Base-by-base conservation (phyloP, 2,113 vertebrate genomes). In the Montifringilla adamsi region DNA sequence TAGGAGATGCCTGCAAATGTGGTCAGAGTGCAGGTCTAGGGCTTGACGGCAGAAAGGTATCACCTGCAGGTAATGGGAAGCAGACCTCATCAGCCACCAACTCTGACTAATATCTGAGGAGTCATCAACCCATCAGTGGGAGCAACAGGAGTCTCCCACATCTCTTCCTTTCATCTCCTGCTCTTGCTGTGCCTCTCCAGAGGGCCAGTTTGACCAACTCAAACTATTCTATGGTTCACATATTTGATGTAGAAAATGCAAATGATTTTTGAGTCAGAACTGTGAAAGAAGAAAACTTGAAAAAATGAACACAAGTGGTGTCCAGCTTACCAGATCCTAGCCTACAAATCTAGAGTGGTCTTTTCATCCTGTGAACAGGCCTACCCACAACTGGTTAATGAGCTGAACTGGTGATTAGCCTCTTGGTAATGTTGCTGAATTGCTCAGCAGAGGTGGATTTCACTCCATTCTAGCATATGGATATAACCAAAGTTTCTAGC, bases 1-100 rank as follows among this genome's bases (percentile, higher is more conserved):
- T 43, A 76, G 21, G 26, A 94, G 89, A 79, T 67, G 13, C 11
- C 55, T 82, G 23, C 62, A 70, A 68, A 79, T 8, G 8, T 46
- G 28, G 15, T 56, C 4, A 21, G 26, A 53, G 21, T 10, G 4
- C 75, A 79, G 30, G 41, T 77, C 5, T 79, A 7, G 20, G 53
- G 18, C 26, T 55, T 7, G 35, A 3, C 8, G 3, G 16, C 30
- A 73, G 58, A 19, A 79, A 79, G 21, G 33, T 68, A n/a, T 56
- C 16, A 41, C 6, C 35, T 82, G 35, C 20, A 74, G 33, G 33
- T 44, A 41, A 43, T 28, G 33, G 22, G 50, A 90, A 58, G 56
- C 7, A 55, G 11, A 21, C 13, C 1, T n/a, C 6, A 6, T 66
- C 46, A 69, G 30, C 28, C 20, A 39, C 13, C 0, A 3, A 5